Base-by-base conservation (phyloP, 1,140 invertebrate genomes). In the Drosophila pallidifrons region DNA sequence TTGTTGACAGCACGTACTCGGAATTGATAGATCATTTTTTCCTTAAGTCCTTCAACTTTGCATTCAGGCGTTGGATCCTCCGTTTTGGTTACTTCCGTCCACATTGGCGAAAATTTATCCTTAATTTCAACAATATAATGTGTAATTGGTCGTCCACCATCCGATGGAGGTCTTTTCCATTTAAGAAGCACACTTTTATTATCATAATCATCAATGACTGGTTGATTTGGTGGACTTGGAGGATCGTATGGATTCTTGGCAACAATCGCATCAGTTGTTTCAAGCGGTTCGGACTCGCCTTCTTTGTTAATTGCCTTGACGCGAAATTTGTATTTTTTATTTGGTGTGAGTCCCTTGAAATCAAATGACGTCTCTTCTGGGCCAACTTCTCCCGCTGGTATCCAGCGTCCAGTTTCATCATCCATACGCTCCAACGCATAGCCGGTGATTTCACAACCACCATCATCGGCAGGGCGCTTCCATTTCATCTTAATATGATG, bases 301-400 rank as follows among this genome's bases (percentile, higher is more conserved):
- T 99, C 99, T 91, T 99, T 99, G 93, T 99, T 99, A 32, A 99
- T 97, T 32, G 99, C 99, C 82, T 98, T 98, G 0, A 99, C 99
- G 49, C 99, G 95, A 94, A 99, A 99, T 93, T 99, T 99, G 93
- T 99, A 99, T 83, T 98, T 98, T 93, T 99, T 99, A 81, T 99
- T 99, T 0, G 98, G 98, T 8, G 98, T 98, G 0, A 99, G 94
- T 30, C 98, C 98, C 89, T 98, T 96, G 75, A 99, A 97, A 1
- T 95, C 97, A 92, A 98, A 98, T 13, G 95, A 95, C 35, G 95
- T 95, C 30, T 97, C 95, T 51, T 96, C 94, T 1, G 97, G 95
- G n/a, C 96, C 96, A 64, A 96, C 96, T 94, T 98, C 97, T 61
- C 97, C 97, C 49, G 97, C 97, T 35, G 97, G 96, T 64, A 98